phyloP scores from a whole-genome alignment of 1,140 invertebrate genomes.

The Pachyrhynchus sulphureomaculatus region DNA sequence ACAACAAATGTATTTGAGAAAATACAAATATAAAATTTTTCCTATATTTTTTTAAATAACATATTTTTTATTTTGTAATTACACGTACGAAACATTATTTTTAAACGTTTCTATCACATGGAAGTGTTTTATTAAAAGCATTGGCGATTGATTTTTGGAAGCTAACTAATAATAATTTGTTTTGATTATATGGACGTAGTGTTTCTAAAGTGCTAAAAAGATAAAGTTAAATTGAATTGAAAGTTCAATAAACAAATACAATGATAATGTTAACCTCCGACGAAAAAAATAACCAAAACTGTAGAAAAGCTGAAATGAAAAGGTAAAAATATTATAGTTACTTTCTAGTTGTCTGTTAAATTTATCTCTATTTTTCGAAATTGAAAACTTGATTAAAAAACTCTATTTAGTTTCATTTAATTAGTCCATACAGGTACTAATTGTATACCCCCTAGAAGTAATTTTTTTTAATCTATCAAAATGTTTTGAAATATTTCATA shows the following conservation, averaged over 20 bases:
- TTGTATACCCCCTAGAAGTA: too few relatives aligned
- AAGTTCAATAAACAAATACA: background rate
- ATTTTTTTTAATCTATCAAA: too few relatives aligned
- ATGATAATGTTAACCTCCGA: slow-evolving; percentile 35
- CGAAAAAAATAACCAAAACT: slow-evolving; percentile 20
- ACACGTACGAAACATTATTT: background rate
- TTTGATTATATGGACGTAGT: background rate
- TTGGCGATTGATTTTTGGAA: background rate
- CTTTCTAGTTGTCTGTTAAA: too few relatives aligned
- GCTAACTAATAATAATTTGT: background rate
- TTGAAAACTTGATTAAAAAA: too few relatives aligned
- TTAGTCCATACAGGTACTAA: too few relatives aligned
- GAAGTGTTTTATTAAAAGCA: background rate
- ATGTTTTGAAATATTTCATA: too few relatives aligned
- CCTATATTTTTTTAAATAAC: background rate
- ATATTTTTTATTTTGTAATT: background rate
- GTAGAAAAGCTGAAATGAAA: slow-evolving; percentile 14
- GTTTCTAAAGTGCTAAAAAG: background rate
- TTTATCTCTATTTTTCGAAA: too few relatives aligned
- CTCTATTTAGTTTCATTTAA: too few relatives aligned
- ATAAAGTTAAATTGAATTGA: background rate
- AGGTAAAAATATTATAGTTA: slow-evolving; percentile 18
- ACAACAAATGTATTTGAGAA: slow-evolving; percentile 5
- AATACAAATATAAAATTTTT: background rate
- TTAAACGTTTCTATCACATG: background rate